These are phyloP conservation scores for Cantharis lateralis DNA, from an alignment of 2,888 invertebrate species.

Conservation along the genomic window DNA sequence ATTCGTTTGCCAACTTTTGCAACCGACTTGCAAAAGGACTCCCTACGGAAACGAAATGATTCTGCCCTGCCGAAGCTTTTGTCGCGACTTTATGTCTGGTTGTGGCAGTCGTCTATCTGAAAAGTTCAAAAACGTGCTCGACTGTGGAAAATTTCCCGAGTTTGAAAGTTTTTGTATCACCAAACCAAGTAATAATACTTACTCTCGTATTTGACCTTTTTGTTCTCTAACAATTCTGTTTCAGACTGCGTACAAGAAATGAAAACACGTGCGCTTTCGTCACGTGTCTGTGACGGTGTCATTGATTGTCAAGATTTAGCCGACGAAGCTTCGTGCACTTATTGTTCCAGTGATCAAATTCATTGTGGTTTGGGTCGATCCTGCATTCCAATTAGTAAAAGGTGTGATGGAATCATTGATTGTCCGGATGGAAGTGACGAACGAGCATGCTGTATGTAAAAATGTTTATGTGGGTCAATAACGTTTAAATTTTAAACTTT, in stretches of 20 bases:
- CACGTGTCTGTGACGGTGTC: constrained; percentile 83
- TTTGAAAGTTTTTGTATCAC: constrained; percentile 77
- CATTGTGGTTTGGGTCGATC: constrained; percentile 80
- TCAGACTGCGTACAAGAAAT: constrained; percentile 76
- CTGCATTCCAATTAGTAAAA: constrained; percentile 71
- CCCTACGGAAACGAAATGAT: constrained; percentile 62
- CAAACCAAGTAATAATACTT: constrained; percentile 68
- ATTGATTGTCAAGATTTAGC: constrained; percentile 84
- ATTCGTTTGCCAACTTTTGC: constrained; percentile 84
- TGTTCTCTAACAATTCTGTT: constrained; percentile 22
- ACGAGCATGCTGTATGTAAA: constrained; percentile 77
- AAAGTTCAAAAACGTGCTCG: constrained; percentile 71
- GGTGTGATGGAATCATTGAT: constrained; percentile 82
- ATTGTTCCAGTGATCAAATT: constrained; percentile 72
- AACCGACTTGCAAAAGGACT: constrained; percentile 71
- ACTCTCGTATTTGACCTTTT: neutral
- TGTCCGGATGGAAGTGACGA: constrained; percentile 89
- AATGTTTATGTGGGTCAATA: neutral
- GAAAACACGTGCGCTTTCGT: constrained; percentile 73
- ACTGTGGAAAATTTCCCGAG: constrained; percentile 81
- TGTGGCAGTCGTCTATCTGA: constrained; percentile 78
- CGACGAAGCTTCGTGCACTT: constrained; percentile 80
- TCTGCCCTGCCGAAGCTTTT: constrained; percentile 81
- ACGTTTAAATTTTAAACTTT: constrained; percentile 15
- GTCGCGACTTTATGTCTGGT: constrained; percentile 81